These are phyloP conservation scores for Adelognathus sp. DNA, from an alignment of 2,888 invertebrate species.

Conservation along the genomic window DNA sequence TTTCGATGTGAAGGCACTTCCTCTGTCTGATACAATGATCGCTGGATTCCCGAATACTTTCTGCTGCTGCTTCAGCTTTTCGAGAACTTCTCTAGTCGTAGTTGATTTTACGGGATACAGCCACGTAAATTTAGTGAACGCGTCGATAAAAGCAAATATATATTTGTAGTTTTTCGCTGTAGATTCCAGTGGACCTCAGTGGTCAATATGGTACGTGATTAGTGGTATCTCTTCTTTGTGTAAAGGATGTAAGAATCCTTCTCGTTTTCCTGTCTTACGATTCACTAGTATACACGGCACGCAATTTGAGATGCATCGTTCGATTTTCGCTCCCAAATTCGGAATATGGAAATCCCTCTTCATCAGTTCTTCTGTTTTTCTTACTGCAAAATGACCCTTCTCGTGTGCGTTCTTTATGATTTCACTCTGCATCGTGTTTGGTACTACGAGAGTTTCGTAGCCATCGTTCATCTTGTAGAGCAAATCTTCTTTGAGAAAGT, in stretches of 20 bases:
- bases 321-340: slow-evolving; percentile 25
- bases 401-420: slow-evolving; percentile 74
- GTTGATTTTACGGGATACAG: slow-evolving; percentile 70
- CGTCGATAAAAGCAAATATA: slow-evolving; percentile 69
- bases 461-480: slow-evolving; percentile 37
- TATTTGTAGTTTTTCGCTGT: slow-evolving; percentile 69
- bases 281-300: slow-evolving; percentile 65
- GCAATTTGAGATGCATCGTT: slow-evolving; percentile 47
- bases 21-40: slow-evolving; percentile 68
- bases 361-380: slow-evolving; percentile 60
- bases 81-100: slow-evolving; percentile 68
- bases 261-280: slow-evolving; percentile 64
- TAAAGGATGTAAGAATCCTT: slow-evolving; percentile 66
- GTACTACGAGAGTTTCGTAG: slow-evolving; percentile 66
- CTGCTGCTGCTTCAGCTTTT: slow-evolving; percentile 69
- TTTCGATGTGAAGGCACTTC: slow-evolving; percentile 74
- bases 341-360: slow-evolving; percentile 29
- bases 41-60: slow-evolving; percentile 75
- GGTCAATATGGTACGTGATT: slow-evolving; percentile 70
- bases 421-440: slow-evolving; percentile 72
- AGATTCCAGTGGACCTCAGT: slow-evolving; percentile 68
- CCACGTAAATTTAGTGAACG: slow-evolving; percentile 72
- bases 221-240: slow-evolving; percentile 67
- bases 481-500: background rate
- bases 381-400: slow-evolving; percentile 72